Base-by-base conservation (phyloP, 1,140 invertebrate genomes). In the Drosophila kanapiae region DNA sequence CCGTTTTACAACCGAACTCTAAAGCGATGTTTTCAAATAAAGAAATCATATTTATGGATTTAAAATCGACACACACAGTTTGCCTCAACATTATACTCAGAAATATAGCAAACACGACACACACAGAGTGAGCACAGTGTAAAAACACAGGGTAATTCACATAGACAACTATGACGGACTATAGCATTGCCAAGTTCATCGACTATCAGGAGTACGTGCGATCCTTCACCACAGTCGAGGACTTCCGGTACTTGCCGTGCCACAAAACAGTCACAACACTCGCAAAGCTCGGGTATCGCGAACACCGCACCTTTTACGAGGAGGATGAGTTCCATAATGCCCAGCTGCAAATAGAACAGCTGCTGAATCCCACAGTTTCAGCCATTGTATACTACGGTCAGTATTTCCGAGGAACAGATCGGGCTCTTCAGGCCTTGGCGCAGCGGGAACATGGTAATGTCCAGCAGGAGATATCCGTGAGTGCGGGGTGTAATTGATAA, bases 201-300 rank as follows among this genome's bases (percentile, higher is more conserved):
- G 62, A 45, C 11, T 87, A 87, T 29, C 49, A 38, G n/a, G 67
- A 86, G 3, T 86, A 86, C 29, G 14, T 86, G 4, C 11, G 35
- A 2, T 82, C 83, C 1, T 86, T 80, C 13, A 67, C 59, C 6
- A 64, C 27, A 4, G 16, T 54, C n/a, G 62, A 85, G 9, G 82
- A 86, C 27, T 75, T 51, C 31, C 75, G 70, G 0, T 86, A 86
- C 23, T 57, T 86, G 18, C 68, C 67, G 4, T 29, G 13, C 11
- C 23, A 61, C 35, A 61, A 40, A 18, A 33, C 23, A 18, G 54
- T 59, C 35, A 35, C n/a, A 6, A 64, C 29, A 0, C 54, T 68
- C 14, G 47, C 78, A 2, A 82, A 87, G 3, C 76, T 87, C 0
- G 83, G 83, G 0, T 86, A 82, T 54, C 62, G 79, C 0, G 78